Evolutionary conservation across 2,113 vertebrate genomes (phyloP), one percentile per base, ranked within the genome.

Genomic region (Poicephalus meyeri): DNA sequence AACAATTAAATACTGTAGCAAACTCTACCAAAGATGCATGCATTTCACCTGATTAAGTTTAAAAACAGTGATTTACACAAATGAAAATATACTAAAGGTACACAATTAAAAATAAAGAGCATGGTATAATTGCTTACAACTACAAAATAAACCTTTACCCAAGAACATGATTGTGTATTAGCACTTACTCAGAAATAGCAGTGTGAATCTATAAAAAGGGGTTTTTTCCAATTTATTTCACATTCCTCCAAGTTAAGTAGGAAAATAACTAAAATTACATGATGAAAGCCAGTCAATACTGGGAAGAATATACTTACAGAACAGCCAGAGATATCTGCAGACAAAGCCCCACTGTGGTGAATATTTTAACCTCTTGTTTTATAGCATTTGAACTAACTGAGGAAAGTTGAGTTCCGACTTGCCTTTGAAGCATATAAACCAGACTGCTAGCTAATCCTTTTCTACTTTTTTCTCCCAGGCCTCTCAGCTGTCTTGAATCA

Each of bases 281-380:
- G 6, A 79, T 41, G 0, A 42, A 3, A 87, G 6, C 7, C 13
- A 65, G 10, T 6, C 21, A 44, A 16, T 6, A 47, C 2, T 5
- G 0, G 2, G 5, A 88, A 89, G 6, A 79, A 60, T 2, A 44
- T 39, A 85, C 49, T 69, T 61, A 72, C 7, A 72, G 37, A 91
- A 14, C 28, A 82, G 9, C 31, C 55, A 0, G 5, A 50, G 8
- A 41, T 13, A 0, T 3, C 42, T 33, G 5, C 11, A 82, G 42
- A 50, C 2, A 64, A 88, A 42, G 5, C 1, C 2, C 13, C 7
- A 18, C 41, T 24, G 4, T 5, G 0, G 3, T 17, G 1, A 72
- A 11, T 15, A 55, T n/a, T 76, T 76, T 31, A 76, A 72, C 3
- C 1, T 7, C 24, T 80, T 37, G 33, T 28, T 76, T 66, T 10